These are phyloP conservation scores for Dione juno DNA, from an alignment of 2,888 invertebrate genomes.

Conservation along the genomic window DNA sequence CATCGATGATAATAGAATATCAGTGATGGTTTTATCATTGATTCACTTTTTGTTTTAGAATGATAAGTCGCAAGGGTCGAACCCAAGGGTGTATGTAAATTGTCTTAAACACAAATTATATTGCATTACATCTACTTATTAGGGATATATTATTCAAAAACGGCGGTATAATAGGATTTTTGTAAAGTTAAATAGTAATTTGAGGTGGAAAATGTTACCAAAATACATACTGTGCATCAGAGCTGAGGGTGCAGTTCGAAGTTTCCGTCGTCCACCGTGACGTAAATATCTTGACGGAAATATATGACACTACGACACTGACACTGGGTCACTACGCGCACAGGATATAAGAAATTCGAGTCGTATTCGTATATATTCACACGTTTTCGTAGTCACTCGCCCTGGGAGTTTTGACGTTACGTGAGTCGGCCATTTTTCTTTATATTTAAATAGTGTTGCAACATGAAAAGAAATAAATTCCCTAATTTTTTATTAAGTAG, in stretches of 20 bases:
- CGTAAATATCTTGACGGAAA: conserved; percentile 50
- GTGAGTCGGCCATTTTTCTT: conserved; percentile 77
- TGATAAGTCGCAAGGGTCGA: conserved; percentile 28
- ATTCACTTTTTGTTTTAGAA: conserved; percentile 24
- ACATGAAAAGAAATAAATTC: conserved; percentile 38
- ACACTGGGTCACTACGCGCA: conserved; percentile 59
- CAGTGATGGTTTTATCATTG: conserved; percentile 16
- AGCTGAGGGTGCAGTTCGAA: conserved; percentile 57
- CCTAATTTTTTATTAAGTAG: background rate
- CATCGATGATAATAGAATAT: background rate
- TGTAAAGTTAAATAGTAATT: conserved; percentile 29
- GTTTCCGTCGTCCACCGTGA: conserved; percentile 56
- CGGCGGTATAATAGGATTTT: background rate
- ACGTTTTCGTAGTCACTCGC: conserved; percentile 69
- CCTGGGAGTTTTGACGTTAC: conserved; percentile 75
- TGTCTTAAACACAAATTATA: background rate
- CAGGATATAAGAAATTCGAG: conserved; percentile 50
- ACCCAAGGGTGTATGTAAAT: conserved; percentile 3
- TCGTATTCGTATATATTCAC: conserved; percentile 60
- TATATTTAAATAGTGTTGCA: conserved; percentile 65
- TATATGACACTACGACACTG: conserved; percentile 51
- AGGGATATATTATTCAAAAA: background rate
- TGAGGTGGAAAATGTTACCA: conserved; percentile 43
- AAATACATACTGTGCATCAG: conserved; percentile 76
- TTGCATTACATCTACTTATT: background rate